These are phyloP conservation scores for Eulemur albifrons DNA, from an alignment of 2,797 vertebrate species.

Conservation along the genomic window DNA sequence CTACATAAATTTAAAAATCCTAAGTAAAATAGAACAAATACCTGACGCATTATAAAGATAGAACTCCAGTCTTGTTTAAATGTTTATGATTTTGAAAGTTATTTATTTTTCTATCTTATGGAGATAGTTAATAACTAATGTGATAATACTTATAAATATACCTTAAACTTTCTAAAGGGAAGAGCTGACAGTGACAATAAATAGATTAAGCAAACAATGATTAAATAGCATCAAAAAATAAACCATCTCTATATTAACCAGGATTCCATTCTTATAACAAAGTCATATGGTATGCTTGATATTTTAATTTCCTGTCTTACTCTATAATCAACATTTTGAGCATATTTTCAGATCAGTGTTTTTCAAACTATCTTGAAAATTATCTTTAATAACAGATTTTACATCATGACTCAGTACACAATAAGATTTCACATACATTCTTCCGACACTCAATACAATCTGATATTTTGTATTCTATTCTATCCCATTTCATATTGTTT, in stretches of 20 bases:
- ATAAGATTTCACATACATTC: slow-evolving; percentile 16
- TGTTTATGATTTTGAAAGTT: not conserved
- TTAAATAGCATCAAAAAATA: not conserved
- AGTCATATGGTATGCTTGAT: not conserved
- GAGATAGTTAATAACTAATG: slow-evolving; percentile 9
- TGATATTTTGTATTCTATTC: not conserved
- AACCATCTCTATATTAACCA: slow-evolving; percentile 7
- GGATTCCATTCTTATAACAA: not conserved
- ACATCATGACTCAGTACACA: not conserved
- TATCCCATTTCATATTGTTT: not conserved
- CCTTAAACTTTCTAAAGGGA: slow-evolving; percentile 17
- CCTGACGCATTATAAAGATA: not conserved
- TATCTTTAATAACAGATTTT: not conserved
- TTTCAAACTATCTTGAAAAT: slow-evolving; percentile 36
- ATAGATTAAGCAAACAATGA: slow-evolving; percentile 1
- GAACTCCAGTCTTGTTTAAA: slow-evolving; percentile 25
- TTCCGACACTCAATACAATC: not conserved
- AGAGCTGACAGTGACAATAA: not conserved
- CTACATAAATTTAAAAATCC: not conserved
- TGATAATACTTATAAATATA: not conserved
- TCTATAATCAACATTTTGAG: slow-evolving; percentile 22
- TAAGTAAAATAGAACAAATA: not conserved
- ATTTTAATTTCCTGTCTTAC: slow-evolving; percentile 18
- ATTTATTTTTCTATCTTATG: not conserved
- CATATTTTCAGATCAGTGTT: not conserved